Base-by-base conservation (phyloP, 2,888 invertebrate genomes). In the Macropis europaea region DNA sequence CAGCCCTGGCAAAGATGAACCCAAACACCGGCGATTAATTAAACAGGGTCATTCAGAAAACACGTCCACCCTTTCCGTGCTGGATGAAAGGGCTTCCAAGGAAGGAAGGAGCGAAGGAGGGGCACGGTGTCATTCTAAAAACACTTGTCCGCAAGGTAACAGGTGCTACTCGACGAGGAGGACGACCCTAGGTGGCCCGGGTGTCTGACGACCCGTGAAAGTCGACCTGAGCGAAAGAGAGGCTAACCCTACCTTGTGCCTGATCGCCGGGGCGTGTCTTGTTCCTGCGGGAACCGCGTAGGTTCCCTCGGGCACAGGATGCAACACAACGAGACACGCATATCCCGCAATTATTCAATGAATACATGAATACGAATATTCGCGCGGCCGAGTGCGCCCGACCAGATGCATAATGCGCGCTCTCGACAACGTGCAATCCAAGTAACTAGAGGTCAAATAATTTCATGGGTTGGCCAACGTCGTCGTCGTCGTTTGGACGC, bases 321-420 rank as follows among this genome's bases (percentile, higher is more conserved):
- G 59, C 59, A 38, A n/a, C 60, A 24, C 50, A 57, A 50, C 67
- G 72, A 75, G 83, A 83, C 82, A 82, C 81, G 82, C 81, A 81
- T 72, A 77, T 85, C 84, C 83, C 76, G 79, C 85, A 87, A 87
- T 86, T 87, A 86, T 86, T 86, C 87, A 85, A 87, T 87, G 86
- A 86, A 86, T 86, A 86, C 83, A 87, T 86, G 86, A 87, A 86
- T 86, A 85, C 72, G 73, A 60, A 73, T 69, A 74, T 76, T 73
- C 68, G 69, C 70, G 53, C 73, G 69, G 72, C 67, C 64, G 64
- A 45, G 63, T 42, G 59, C 59, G 34, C 48, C 48, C 17, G 66
- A 38, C 40, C 54, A 60, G 75, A 72, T 72, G 74, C 73, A 75
- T 75, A 79, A 79, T 75, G 56, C 36, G 61, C 57, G 52, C 48